phyloP scores from a whole-genome alignment of 2,113 vertebrate genomes.

The Sebastes fasciatus region DNA sequence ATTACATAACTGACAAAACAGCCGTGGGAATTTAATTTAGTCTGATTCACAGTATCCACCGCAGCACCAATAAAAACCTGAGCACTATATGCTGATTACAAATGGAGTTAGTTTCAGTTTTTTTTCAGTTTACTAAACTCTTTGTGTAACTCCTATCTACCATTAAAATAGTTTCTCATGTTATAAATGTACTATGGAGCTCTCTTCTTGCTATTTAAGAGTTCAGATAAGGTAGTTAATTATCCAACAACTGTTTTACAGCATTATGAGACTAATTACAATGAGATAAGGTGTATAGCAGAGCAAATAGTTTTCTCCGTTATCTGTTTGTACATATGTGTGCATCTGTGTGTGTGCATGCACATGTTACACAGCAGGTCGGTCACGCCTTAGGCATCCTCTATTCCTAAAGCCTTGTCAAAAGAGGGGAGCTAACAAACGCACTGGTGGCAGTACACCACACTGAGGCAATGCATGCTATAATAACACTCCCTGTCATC shows the following conservation, averaged over 20 bases:
- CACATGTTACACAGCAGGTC: constrained; percentile 33
- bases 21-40: constrained; percentile 52
- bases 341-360: neutral
- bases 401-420: constrained; percentile 39
- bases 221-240: constrained; percentile 9
- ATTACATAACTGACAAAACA: constrained; percentile 25
- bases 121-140: neutral
- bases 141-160: neutral
- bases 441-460: constrained; percentile 34
- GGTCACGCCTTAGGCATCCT: constrained; percentile 34
- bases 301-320: constrained; percentile 15
- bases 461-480: constrained; percentile 48
- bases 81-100: constrained; percentile 17
- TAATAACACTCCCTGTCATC: constrained; percentile 58
- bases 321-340: constrained; percentile 20
- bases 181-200: neutral
- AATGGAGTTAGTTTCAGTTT: neutral
- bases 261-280: constrained; percentile 11
- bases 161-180: constrained; percentile 1
- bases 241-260: constrained; percentile 21
- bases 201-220: constrained; percentile 20
- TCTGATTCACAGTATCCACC: neutral
- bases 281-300: neutral
- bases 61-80: neutral
- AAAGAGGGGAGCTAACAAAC: constrained; percentile 32